Percentiles rank a stretch among this genome's conserved stretches.
Evolutionary conservation across 2,113 vertebrate species (phyloP).

Genomic region (Tragelaphus scriptus): DNA sequence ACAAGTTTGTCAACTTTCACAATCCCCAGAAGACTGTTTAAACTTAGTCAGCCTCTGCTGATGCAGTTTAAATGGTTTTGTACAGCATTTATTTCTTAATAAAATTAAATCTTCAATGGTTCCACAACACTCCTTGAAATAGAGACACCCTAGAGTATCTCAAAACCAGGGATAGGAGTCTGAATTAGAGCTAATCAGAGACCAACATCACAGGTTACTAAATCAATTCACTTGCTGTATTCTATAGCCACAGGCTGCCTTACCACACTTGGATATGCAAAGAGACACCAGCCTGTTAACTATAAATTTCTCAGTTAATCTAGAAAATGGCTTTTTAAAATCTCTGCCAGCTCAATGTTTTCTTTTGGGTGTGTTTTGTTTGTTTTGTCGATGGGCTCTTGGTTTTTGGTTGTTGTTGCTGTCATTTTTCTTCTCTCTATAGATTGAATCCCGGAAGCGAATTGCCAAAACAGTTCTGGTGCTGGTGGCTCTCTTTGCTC

Average conservation of each 20-base stretch:
- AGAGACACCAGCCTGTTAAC: not conserved
- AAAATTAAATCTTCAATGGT: slow-evolving; percentile 10
- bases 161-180: not conserved
- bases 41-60: not conserved
- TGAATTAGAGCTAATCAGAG: slow-evolving; percentile 16
- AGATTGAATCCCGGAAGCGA: slow-evolving; percentile 87
- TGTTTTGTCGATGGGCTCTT: not conserved
- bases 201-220: not conserved
- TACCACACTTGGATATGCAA: not conserved
- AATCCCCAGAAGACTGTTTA: not conserved
- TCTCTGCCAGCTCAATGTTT: slow-evolving; percentile 4
- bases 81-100: not conserved
- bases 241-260: slow-evolving; percentile 1
- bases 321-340: not conserved
- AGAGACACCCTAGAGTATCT: not conserved
- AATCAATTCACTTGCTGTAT: slow-evolving; percentile 24
- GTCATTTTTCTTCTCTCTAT: not conserved
- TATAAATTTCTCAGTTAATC: slow-evolving; percentile 1
- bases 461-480: slow-evolving; percentile 86
- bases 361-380: not conserved
- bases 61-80: not conserved
- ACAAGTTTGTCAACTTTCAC: slow-evolving; percentile 20
- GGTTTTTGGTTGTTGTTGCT: not conserved
- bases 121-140: not conserved
- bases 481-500: slow-evolving; percentile 84